These are phyloP conservation scores for Panagrolaimus sp. DNA, from an alignment of 1,140 invertebrate genomes.

Conservation along the genomic window DNA sequence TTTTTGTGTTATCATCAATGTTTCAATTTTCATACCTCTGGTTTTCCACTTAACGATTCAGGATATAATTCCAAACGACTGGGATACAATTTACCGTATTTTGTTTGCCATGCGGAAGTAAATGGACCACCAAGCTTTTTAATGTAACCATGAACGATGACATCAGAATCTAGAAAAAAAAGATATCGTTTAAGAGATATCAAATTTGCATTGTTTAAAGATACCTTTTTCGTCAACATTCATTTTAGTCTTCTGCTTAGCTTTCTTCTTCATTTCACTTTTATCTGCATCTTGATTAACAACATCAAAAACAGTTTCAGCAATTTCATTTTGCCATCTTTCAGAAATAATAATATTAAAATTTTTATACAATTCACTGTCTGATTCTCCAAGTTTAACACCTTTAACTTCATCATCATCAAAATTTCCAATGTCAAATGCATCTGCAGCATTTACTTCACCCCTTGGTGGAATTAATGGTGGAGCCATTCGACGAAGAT, in stretches of 20 bases:
- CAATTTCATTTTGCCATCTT: slow-evolving; percentile 95
- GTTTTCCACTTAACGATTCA: slow-evolving; percentile 79
- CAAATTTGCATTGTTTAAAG: too few species aligned
- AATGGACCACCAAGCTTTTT: slow-evolving; percentile 97
- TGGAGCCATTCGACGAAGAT: slow-evolving; percentile 78
- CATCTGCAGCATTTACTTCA: slow-evolving; percentile 98
- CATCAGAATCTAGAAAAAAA: slow-evolving; percentile 78
- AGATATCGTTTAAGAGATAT: slow-evolving; percentile 16
- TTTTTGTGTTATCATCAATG: background rate
- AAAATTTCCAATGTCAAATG: slow-evolving; percentile 99
- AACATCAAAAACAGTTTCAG: slow-evolving; percentile 97
- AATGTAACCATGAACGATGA: slow-evolving; percentile 96
- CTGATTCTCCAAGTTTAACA: slow-evolving; percentile 90
- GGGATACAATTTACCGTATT: slow-evolving; percentile 84
- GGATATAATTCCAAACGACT: slow-evolving; percentile 82
- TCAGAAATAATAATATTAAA: slow-evolving; percentile 97
- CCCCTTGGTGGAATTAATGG: slow-evolving; percentile 94
- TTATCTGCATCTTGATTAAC: slow-evolving; percentile 95
- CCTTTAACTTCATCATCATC: slow-evolving; percentile 99
- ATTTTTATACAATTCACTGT: slow-evolving; percentile 97
- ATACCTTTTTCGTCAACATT: slow-evolving; percentile 88
- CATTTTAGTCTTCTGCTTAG: slow-evolving; percentile 85
- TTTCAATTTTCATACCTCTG: slow-evolving; percentile 65
- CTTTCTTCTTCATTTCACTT: slow-evolving; percentile 82
- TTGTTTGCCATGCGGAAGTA: slow-evolving; percentile 85